Evolutionary conservation across 2,797 vertebrate genomes (phyloP).

Genomic region (Hemibagrus guttatus): DNA sequence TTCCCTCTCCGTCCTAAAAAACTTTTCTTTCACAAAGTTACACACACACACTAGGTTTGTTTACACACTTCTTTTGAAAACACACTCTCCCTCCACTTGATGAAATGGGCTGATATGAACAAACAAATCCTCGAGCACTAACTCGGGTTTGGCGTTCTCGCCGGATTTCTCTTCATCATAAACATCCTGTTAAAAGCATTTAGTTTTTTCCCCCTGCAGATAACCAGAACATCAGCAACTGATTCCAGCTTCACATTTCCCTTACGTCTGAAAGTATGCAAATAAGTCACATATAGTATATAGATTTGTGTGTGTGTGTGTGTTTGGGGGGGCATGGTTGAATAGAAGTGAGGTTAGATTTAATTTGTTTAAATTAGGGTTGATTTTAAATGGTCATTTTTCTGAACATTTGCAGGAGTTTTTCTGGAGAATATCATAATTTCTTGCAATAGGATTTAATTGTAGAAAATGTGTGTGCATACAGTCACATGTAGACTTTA

Average conservation of each 20-base stretch:
- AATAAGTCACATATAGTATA: not conserved
- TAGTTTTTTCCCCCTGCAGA: not conserved
- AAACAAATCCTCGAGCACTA: not conserved
- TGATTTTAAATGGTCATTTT: slow-evolving; percentile 50
- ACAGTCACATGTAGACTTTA: not conserved
- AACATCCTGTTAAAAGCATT: not conserved
- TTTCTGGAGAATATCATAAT: not conserved
- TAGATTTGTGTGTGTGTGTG: not conserved
- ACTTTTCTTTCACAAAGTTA: slow-evolving; percentile 29
- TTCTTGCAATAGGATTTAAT: not conserved
- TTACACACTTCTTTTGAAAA: slow-evolving; percentile 2
- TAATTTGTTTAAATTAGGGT: not conserved
- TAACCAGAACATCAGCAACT: not conserved
- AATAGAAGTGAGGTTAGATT: slow-evolving; percentile 33
- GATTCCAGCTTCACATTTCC: not conserved
- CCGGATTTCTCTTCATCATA: not conserved
- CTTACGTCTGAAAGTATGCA: not conserved
- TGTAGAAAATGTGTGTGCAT: not conserved
- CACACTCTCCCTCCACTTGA: not conserved
- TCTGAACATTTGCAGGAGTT: not conserved
- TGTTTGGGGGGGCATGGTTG: slow-evolving; percentile 10
- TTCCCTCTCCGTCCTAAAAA: not conserved
- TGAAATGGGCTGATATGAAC: slow-evolving; percentile 18
- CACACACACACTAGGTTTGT: slow-evolving; percentile 27
- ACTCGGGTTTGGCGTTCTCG: not conserved